Percentiles rank a stretch among this genome's conserved stretches.
These are phyloP conservation scores for Orycteropus afer DNA, from an alignment of 2,113 vertebrate genomes.

Conservation along the genomic window DNA sequence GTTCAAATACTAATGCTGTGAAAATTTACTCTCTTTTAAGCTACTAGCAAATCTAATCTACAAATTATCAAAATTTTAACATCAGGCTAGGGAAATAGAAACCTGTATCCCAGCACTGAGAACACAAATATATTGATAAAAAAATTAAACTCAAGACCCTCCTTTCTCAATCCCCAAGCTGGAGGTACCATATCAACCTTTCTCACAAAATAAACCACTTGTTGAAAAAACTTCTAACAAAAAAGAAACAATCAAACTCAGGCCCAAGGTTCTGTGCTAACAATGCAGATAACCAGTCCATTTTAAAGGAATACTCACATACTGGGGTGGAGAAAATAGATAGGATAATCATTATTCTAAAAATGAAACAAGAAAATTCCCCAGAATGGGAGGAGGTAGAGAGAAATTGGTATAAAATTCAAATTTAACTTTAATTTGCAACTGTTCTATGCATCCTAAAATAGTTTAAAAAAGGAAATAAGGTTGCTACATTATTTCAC, in stretches of 20 bases:
- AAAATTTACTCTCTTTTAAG: conserved; percentile 31
- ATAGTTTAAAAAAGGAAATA: conserved; percentile 13
- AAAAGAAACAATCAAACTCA: conserved; percentile 1
- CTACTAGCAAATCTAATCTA: conserved; percentile 16
- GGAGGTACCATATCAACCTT: too few relatives aligned
- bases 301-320: not conserved
- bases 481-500: not conserved
- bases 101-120: not conserved
- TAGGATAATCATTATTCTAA: conserved; percentile 10
- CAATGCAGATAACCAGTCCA: not conserved
- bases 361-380: not conserved
- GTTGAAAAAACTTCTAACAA: not conserved
- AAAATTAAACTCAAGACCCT: not conserved
- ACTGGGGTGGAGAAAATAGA: not conserved
- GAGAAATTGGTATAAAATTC: not conserved
- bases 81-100: conserved; percentile 23
- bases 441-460: not conserved
- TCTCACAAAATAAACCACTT: not conserved
- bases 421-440: conserved; percentile 33
- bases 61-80: conserved; percentile 39
- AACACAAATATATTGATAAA: not conserved
- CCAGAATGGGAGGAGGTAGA: not conserved
- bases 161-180: too few relatives aligned
- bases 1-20: not conserved
- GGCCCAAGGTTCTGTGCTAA: not conserved